Base-by-base conservation (phyloP, 1,140 invertebrate species). In the Onthophagus taurus region DNA sequence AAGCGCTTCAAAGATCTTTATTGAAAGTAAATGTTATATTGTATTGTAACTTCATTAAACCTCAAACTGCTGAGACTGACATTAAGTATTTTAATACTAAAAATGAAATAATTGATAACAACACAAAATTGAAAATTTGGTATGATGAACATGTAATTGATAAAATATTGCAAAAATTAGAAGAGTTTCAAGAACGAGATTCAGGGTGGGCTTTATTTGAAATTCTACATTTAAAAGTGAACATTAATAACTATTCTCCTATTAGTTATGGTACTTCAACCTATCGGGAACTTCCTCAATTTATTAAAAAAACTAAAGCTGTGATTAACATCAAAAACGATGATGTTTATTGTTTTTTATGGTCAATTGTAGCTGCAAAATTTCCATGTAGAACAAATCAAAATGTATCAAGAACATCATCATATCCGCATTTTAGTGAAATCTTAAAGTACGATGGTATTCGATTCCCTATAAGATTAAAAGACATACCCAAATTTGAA, bases 201-300 rank as follows among this genome's bases (percentile, higher is more conserved):
- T 50, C 44, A 39, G 63, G 62, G 13, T 67, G 58, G 62, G 34
- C 55, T 2, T 47, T 65, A 45, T 26, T 3, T 14, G 20, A 36
- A 49, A 61, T 62, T 13, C 18, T 51, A 7, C 44, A 59, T 39
- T 45, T 61, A 20, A 33, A 37, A 42, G 26, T 48, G 4, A 51
- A 51, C 29, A 45, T 64, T 12, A 55, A 55, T 44, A 57, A 55
- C 45, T 33, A 33, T 13, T 8, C 52, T 35, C 58, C 57, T 1
- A 4, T 35, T 9, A 35, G 18, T 42, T 14, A 24, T 21, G 50
- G 38, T 6, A 16, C 4, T 5, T 17, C 13, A 17, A 26, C 38
- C 5, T 41, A 26, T 41, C 11, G 31, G 12, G n/a, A 24, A 31
- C 11, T 51, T 14, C 47, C 47, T 13, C 29, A 24, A 14, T 44